A percentile compares a stretch with the other conserved stretches of the same genome.
phyloP scores from a whole-genome alignment of 1,140 invertebrate genomes.

The Tyrophagus putrescentiae region DNA sequence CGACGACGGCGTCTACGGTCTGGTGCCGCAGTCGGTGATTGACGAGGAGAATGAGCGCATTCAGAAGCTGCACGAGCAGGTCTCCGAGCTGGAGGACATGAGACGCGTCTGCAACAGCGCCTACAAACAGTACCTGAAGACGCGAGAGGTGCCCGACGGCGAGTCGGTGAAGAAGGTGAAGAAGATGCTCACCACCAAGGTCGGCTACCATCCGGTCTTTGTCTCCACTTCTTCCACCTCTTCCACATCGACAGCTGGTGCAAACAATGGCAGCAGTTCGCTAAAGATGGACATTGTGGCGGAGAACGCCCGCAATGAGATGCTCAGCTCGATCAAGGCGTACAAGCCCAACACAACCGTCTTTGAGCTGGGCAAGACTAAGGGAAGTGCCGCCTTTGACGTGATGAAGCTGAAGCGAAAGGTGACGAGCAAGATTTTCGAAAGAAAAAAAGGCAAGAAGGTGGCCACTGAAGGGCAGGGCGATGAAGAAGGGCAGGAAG shows the following conservation, averaged over 20 bases:
- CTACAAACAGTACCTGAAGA: conserved; percentile 73
- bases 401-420: conserved; percentile 42
- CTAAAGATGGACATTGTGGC: conserved; percentile 21
- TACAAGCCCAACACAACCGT: conserved; percentile 79
- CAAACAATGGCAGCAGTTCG: conserved; percentile 14
- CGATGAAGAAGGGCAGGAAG: conserved; percentile 14
- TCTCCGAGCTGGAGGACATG: conserved; percentile 61
- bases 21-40: conserved; percentile 59
- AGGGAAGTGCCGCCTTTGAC: conserved; percentile 44
- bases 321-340: conserved; percentile 60
- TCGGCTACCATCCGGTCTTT: conserved; percentile 47
- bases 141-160: conserved; percentile 63
- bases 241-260: neutral
- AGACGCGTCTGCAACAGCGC: conserved; percentile 65
- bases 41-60: conserved; percentile 69
- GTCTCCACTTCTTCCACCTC: too few relatives aligned
- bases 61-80: conserved; percentile 52
- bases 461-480: neutral
- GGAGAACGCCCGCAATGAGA: conserved; percentile 28
- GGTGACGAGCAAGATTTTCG: conserved; percentile 30
- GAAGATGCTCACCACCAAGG: conserved; percentile 38
- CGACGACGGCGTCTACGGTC: conserved; percentile 46
- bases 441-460: conserved; percentile 33
- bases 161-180: conserved; percentile 78
- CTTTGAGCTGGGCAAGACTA: conserved; percentile 72